A percentile compares a stretch with the other conserved stretches of the same genome.
Conservation (phyloP, 2,113 vertebrate genomes). For the Psittacus erithacus region DNA sequence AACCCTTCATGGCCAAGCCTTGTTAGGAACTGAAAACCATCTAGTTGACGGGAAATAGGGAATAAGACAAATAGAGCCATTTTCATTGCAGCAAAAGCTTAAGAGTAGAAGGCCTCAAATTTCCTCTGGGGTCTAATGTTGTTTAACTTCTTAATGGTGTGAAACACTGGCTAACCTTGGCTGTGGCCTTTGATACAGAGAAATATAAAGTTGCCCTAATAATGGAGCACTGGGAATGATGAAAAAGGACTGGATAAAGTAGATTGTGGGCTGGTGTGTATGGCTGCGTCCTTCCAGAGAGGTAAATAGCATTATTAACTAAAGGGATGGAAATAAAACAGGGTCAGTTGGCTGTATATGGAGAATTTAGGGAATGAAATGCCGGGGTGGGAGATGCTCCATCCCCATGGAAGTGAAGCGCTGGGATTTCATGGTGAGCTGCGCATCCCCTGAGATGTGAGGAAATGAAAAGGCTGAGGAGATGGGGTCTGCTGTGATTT, state of each 20-base stretch:
- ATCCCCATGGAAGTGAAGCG: accelerated
- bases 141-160: constrained; percentile 65
- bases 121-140: constrained; percentile 58
- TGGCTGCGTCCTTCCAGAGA: background rate
- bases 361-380: background rate
- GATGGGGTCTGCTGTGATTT: constrained; percentile 16
- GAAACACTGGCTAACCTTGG: background rate
- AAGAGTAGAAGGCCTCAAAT: constrained; percentile 23
- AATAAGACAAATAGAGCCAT: constrained; percentile 58
- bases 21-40: constrained; percentile 8
- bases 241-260: constrained; percentile 31
- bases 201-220: constrained; percentile 50
- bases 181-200: constrained; percentile 21
- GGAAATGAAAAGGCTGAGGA: background rate
- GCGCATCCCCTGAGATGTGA: background rate
- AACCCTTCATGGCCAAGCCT: background rate
- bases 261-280: background rate
- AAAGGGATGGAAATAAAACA: background rate
- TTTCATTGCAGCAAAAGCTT: constrained; percentile 51
- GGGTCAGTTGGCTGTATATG: background rate
- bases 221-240: constrained; percentile 19
- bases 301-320: background rate
- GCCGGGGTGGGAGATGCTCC: accelerated
- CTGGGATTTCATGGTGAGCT: background rate
- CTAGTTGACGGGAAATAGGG: background rate